Evolutionary conservation across 2,113 vertebrate genomes (phyloP).

Genomic region (Odontophorus gujanensis): DNA sequence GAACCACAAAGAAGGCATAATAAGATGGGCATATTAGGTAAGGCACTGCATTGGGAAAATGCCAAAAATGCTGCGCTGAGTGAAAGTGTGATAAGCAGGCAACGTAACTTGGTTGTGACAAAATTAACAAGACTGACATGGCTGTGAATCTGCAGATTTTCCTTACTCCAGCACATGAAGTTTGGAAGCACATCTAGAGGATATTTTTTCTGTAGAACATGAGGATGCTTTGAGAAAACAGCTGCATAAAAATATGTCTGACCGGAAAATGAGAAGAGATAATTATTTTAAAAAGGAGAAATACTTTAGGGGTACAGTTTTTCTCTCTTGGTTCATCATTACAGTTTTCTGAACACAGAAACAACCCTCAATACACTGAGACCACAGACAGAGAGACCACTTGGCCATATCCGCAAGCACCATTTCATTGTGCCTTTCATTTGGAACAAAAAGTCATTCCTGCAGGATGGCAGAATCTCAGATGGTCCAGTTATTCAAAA

Average conservation of each 20-base stretch:
- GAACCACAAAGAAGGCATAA: neutral
- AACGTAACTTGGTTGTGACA: neutral
- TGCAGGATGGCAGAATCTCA: neutral
- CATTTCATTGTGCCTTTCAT: neutral
- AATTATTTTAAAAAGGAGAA: neutral
- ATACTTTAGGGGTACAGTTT: neutral
- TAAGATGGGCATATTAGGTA: neutral
- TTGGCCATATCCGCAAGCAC: neutral
- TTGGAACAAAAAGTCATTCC: neutral
- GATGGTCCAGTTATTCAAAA: neutral
- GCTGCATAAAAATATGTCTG: neutral
- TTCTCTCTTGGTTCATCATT: neutral
- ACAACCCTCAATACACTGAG: neutral
- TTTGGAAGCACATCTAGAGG: constrained; percentile 29
- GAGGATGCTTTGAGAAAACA: constrained; percentile 15
- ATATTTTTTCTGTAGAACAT: neutral
- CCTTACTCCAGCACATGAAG: constrained; percentile 4
- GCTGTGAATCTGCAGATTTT: constrained; percentile 26
- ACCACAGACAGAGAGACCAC: neutral
- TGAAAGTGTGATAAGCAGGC: neutral
- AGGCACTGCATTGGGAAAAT: constrained; percentile 14
- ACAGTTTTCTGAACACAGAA: neutral
- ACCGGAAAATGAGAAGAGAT: neutral
- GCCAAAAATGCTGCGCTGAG: constrained; percentile 35
- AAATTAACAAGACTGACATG: constrained; percentile 46